Conservation (phyloP, 1,140 invertebrate species). For the Oryctes rhinoceros region DNA sequence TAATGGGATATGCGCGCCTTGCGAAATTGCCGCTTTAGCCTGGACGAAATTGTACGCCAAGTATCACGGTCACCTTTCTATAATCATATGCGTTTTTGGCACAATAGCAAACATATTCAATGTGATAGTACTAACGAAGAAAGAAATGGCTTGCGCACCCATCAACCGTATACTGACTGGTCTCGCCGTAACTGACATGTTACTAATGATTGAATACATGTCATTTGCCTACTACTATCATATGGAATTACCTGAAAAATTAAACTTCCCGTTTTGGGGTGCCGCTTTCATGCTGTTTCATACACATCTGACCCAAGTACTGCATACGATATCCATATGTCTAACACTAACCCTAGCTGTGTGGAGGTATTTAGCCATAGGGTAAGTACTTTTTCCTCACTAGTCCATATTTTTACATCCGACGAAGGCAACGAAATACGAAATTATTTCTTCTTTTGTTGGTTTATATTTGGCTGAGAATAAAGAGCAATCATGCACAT, state of each 20-base stretch:
- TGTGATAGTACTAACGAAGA: conserved; percentile 86
- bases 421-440: too few species aligned
- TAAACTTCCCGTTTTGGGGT: conserved; percentile 71
- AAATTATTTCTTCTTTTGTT: too few species aligned
- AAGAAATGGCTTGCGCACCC: conserved; percentile 80
- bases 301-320: conserved; percentile 79
- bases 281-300: conserved; percentile 79
- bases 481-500: too few species aligned
- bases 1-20: neutral
- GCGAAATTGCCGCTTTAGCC: conserved; percentile 11
- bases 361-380: conserved; percentile 76
- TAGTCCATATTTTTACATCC: too few species aligned
- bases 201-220: conserved; percentile 89
- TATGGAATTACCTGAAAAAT: conserved; percentile 63
- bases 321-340: conserved; percentile 88
- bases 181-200: conserved; percentile 83
- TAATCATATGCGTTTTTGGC: conserved; percentile 85
- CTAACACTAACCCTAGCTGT: conserved; percentile 84
- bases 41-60: conserved; percentile 30
- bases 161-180: conserved; percentile 85
- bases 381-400: conserved; percentile 58
- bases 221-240: conserved; percentile 83
- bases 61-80: conserved; percentile 72
- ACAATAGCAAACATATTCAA: conserved; percentile 90
- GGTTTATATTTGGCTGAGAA: too few species aligned